A percentile compares a stretch with the other conserved stretches of the same genome.
phyloP scores from a whole-genome alignment of 2,113 vertebrate species.

The Gallinago media region DNA sequence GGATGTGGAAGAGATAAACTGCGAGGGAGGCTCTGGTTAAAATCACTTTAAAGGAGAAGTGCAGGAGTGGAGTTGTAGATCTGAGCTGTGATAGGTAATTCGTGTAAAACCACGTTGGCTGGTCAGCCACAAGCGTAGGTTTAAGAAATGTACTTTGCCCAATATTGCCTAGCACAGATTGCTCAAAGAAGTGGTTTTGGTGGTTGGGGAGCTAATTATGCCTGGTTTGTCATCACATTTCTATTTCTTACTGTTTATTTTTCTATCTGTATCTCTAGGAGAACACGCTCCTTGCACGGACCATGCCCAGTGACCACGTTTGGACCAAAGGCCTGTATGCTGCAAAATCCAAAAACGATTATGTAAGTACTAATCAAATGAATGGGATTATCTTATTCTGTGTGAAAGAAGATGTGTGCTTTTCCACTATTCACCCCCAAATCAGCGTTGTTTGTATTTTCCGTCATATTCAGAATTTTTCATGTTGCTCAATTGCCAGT shows the following conservation, averaged over 20 bases:
- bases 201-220: background rate
- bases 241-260: background rate
- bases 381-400: background rate
- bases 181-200: background rate
- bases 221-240: background rate
- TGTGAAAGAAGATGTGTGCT: background rate
- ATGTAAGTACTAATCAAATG: constrained; percentile 85
- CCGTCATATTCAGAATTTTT: background rate
- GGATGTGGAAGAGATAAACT: background rate
- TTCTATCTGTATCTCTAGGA: constrained; percentile 65
- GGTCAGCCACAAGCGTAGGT: background rate
- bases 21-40: background rate
- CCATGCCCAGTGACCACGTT: constrained; percentile 97
- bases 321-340: constrained; percentile 96
- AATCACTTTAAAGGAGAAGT: background rate
- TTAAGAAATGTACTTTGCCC: background rate
- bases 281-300: constrained; percentile 93
- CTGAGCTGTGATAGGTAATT: background rate
- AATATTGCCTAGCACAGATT: background rate
- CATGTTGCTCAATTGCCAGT: background rate
- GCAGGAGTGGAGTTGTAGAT: background rate
- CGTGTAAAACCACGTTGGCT: background rate
- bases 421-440: fast-evolving
- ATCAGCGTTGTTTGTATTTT: background rate
- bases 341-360: constrained; percentile 93